Evolutionary conservation across 35 echinoderm and acorn worm species (phyloP).

Genomic region (Apostichopus parvimensis): DNA sequence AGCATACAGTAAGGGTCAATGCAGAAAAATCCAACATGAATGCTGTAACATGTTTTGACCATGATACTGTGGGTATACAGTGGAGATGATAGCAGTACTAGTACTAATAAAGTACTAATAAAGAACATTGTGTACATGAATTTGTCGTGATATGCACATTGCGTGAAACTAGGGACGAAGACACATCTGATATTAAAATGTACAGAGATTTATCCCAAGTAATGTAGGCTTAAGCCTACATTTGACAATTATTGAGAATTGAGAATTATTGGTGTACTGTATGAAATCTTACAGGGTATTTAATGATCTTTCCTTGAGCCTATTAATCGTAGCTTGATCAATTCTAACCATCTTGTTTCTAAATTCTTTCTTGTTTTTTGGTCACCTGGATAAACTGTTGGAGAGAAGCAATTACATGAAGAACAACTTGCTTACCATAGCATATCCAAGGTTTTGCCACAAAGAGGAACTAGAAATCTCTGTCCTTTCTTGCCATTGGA

Average conservation of each 20-base stretch:
- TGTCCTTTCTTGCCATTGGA: background rate
- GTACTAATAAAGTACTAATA: background rate
- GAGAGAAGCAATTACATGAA: background rate
- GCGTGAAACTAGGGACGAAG: no score
- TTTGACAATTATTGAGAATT: no score
- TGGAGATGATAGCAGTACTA: no score
- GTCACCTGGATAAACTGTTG: background rate
- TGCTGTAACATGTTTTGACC: no score
- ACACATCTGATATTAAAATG: no score
- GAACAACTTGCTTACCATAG: background rate
- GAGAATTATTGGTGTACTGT: no score
- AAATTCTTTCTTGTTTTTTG: background rate
- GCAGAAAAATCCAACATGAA: no score
- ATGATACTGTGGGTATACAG: no score
- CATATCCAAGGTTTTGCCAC: conserved; percentile 20
- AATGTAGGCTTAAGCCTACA: no score
- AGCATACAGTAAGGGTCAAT: no score
- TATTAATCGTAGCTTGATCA: background rate
- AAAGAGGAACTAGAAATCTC: conserved; percentile 14
- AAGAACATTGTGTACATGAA: background rate
- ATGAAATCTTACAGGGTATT: background rate
- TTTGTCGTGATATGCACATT: background rate
- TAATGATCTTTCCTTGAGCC: background rate
- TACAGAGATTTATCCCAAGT: no score
- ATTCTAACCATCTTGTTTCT: background rate